A percentile compares a stretch with the other conserved stretches of the same genome.
Conservation (phyloP, 2,113 vertebrate genomes). For the Barbus barbus region DNA sequence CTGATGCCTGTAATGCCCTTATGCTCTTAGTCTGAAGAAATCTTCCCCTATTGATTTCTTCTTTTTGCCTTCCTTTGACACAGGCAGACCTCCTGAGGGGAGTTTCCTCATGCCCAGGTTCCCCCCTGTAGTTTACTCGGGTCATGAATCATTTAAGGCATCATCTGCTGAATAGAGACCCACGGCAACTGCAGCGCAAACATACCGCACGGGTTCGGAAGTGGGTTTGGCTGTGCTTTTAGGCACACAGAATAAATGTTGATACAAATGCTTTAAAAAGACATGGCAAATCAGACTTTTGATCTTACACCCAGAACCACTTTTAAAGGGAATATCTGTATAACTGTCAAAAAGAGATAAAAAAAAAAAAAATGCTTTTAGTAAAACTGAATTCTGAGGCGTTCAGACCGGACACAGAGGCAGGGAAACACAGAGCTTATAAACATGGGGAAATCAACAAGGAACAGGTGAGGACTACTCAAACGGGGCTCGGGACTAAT, state of each 20-base stretch:
- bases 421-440: no score
- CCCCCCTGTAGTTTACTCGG: constrained; percentile 22
- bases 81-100: constrained; percentile 37
- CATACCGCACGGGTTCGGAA: constrained; percentile 16
- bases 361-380: background rate
- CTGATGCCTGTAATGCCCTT: background rate
- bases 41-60: constrained; percentile 42
- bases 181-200: constrained; percentile 21
- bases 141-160: constrained; percentile 51
- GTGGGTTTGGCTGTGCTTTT: constrained; percentile 18
- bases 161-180: constrained; percentile 48
- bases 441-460: no score
- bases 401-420: no score
- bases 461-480: no score
- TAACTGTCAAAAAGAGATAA: background rate
- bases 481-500: no score
- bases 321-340: background rate
- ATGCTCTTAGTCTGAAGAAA: constrained; percentile 21
- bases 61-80: constrained; percentile 13
- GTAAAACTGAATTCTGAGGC: background rate
- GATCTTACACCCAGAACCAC: background rate
- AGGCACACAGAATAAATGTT: constrained; percentile 12
- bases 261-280: constrained; percentile 13
- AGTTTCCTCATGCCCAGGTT: constrained; percentile 33
- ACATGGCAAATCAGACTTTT: background rate